Percentiles rank a stretch among this genome's conserved stretches.
phyloP scores from a whole-genome alignment of 2,113 vertebrate species.

The Zosterops borbonicus region DNA sequence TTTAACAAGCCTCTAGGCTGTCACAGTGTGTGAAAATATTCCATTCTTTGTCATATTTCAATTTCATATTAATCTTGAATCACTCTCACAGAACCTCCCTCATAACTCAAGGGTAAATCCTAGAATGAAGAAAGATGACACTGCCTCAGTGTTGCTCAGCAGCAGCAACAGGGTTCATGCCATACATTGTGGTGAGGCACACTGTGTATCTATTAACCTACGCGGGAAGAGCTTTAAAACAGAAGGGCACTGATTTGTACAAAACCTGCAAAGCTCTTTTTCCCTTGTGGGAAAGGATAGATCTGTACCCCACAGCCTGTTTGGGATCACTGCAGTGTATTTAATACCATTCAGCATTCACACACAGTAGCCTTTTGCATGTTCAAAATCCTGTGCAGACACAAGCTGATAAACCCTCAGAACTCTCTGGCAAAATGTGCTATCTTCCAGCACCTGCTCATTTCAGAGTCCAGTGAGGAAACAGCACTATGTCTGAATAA shows the following conservation, averaged over 20 bases:
- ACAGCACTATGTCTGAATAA: constrained; percentile 9
- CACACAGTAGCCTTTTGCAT: background rate
- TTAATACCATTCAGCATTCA: background rate
- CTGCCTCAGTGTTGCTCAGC: background rate
- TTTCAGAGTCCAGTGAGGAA: constrained; percentile 35
- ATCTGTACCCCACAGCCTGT: background rate
- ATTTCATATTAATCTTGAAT: constrained; percentile 10
- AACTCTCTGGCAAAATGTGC: constrained; percentile 18
- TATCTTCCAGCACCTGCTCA: constrained; percentile 19
- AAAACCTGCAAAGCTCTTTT: background rate
- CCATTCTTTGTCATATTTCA: constrained; percentile 38
- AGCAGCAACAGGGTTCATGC: background rate
- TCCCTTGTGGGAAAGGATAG: background rate
- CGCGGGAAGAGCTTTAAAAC: background rate
- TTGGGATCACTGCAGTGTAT: background rate
- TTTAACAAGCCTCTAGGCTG: constrained; percentile 37
- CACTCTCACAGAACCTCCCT: constrained; percentile 7
- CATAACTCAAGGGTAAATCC: constrained; percentile 2
- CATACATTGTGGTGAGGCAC: background rate
- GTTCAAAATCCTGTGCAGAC: background rate
- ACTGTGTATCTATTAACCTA: background rate
- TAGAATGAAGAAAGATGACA: background rate
- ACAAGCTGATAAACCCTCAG: background rate
- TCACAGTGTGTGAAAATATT: constrained; percentile 40
- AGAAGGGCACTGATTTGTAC: background rate